These are phyloP conservation scores for Clarias gariepinus DNA, from an alignment of 2,113 vertebrate species.

Conservation along the genomic window DNA sequence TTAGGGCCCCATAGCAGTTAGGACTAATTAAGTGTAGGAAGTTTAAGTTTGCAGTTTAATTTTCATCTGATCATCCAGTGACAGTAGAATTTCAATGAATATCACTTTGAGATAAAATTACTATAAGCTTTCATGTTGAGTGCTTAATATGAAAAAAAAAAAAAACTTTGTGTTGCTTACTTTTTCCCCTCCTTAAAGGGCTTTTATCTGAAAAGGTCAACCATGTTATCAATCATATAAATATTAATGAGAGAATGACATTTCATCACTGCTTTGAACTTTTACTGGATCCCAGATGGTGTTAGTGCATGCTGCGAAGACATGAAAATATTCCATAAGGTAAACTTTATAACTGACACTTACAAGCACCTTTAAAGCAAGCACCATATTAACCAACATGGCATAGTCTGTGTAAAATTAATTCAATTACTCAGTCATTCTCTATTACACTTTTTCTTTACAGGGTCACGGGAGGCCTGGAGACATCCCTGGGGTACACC, in stretches of 20 bases:
- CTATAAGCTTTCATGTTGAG: neutral
- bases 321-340: neutral
- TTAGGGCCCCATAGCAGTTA: too few species aligned
- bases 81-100: slow-evolving; percentile 8
- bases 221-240: slow-evolving; percentile 47
- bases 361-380: neutral
- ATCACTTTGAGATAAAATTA: slow-evolving; percentile 16
- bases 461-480: too few species aligned
- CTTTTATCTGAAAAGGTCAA: slow-evolving; percentile 49
- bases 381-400: neutral
- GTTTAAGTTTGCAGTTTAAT: slow-evolving; percentile 10
- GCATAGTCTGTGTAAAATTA: too few species aligned
- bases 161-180: neutral
- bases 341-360: slow-evolving; percentile 19
- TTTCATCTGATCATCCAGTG: slow-evolving; percentile 24
- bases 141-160: slow-evolving; percentile 14
- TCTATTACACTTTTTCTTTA: too few species aligned
- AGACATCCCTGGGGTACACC: too few species aligned
- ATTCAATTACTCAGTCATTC: too few species aligned
- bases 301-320: neutral
- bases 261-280: slow-evolving; percentile 44
- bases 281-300: slow-evolving; percentile 34
- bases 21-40: neutral
- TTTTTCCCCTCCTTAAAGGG: neutral
- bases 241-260: slow-evolving; percentile 49